These are phyloP conservation scores for Megaceryle torquata DNA, from an alignment of 2,113 vertebrate species.

Conservation along the genomic window DNA sequence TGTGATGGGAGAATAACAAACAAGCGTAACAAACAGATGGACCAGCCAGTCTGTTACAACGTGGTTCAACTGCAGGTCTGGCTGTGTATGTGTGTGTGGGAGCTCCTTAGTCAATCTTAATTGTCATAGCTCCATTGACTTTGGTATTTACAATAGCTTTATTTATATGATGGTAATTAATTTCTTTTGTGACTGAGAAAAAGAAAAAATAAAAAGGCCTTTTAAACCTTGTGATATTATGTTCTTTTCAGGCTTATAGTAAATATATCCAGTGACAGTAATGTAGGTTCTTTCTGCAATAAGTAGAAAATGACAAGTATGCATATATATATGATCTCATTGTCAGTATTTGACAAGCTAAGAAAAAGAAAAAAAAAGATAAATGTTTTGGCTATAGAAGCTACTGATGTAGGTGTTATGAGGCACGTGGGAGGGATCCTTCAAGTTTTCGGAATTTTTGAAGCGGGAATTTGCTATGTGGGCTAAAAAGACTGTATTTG, in stretches of 20 bases:
- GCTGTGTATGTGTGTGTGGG: neutral
- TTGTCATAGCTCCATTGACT: neutral
- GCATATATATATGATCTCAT: neutral
- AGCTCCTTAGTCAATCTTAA: neutral
- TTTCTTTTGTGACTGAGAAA: neutral
- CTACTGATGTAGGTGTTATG: neutral
- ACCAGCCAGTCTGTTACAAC: conserved; percentile 23
- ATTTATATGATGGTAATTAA: neutral
- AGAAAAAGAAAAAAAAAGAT: neutral
- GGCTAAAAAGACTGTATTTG: neutral
- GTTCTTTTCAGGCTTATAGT: neutral
- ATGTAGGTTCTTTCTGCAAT: neutral
- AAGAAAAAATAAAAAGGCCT: neutral
- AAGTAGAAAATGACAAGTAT: conserved; percentile 12
- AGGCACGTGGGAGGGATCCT: neutral
- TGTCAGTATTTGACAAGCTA: conserved; percentile 26
- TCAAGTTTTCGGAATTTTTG: neutral
- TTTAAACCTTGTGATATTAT: neutral
- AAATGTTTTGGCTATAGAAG: conserved; percentile 18
- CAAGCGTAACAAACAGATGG: conserved; percentile 11
- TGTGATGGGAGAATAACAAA: conserved; percentile 2
- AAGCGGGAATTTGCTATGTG: neutral
- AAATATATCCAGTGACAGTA: neutral
- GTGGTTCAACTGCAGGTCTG: neutral
- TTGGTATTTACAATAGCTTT: conserved; percentile 1